Conservation (phyloP, 2,113 vertebrate species). For the Paramormyrops kingsleyae region DNA sequence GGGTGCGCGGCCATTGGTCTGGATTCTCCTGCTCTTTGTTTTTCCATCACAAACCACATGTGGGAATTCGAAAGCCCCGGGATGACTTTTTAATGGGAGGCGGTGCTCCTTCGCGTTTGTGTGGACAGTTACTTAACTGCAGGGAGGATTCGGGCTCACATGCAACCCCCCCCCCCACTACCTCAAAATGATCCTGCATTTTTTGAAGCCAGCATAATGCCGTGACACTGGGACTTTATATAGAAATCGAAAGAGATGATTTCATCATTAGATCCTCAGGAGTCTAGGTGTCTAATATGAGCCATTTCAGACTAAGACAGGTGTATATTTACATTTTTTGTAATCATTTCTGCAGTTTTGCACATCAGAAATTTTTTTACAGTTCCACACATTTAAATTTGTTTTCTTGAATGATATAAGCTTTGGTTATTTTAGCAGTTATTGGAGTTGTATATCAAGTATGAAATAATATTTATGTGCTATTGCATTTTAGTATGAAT, state of each 20-base stretch:
- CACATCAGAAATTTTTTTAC: not conserved
- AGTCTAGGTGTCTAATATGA: not conserved
- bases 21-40: not conserved
- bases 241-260: not conserved
- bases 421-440: not conserved
- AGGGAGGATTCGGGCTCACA: not conserved
- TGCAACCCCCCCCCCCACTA: not conserved
- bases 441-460: not conserved
- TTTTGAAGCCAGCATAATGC: not conserved
- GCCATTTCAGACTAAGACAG: not conserved
- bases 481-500: not conserved
- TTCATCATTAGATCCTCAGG: not conserved
- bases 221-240: not conserved
- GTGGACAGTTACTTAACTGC: not conserved
- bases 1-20: not conserved
- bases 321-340: not conserved
- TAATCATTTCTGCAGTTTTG: not conserved
- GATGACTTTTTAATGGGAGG: not conserved
- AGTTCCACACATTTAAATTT: not conserved
- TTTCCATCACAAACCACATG: conserved; percentile 16
- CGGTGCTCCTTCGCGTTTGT: not conserved
- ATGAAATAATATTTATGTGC: not conserved
- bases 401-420: not conserved
- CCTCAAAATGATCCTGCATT: not conserved
- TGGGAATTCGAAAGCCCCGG: not conserved